Evolutionary conservation across 2,888 invertebrate species (phyloP).

Genomic region (Zootermopsis nevadensis): DNA sequence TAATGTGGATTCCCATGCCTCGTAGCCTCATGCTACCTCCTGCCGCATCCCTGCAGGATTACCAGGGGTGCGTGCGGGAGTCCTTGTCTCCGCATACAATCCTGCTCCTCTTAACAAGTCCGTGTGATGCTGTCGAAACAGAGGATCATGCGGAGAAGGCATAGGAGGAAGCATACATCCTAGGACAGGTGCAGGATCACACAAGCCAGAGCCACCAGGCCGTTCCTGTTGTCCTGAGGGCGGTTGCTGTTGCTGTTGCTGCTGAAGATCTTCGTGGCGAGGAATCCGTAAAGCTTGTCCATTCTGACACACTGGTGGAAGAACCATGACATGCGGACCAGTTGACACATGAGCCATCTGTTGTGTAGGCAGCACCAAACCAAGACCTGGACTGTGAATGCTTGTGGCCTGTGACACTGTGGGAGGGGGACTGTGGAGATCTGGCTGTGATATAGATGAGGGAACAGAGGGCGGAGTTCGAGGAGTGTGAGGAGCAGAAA

Average conservation of each 20-base stretch:
- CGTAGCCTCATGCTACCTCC: slow-evolving; percentile 41
- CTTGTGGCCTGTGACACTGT: neutral
- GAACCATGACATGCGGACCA: slow-evolving; percentile 10
- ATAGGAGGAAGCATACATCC: slow-evolving; percentile 38
- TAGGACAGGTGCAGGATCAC: slow-evolving; percentile 44
- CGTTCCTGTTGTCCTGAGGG: neutral
- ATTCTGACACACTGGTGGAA: slow-evolving; percentile 41
- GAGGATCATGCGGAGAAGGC: slow-evolving; percentile 40
- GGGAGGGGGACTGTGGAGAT: slow-evolving; percentile 35
- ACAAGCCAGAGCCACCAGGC: slow-evolving; percentile 25
- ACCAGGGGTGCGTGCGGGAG: neutral
- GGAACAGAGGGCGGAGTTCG: slow-evolving; percentile 3
- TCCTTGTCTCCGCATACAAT: slow-evolving; percentile 46
- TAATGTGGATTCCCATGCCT: neutral
- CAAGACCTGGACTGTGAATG: slow-evolving; percentile 17
- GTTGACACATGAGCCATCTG: slow-evolving; percentile 33
- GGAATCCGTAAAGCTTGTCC: slow-evolving; percentile 23
- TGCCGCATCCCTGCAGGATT: slow-evolving; percentile 41
- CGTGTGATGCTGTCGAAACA: slow-evolving; percentile 48
- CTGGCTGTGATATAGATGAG: slow-evolving; percentile 1
- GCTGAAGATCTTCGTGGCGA: slow-evolving; percentile 41
- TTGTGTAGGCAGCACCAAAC: slow-evolving; percentile 28
- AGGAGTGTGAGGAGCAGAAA: slow-evolving; percentile 7
- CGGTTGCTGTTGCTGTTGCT: slow-evolving; percentile 30
- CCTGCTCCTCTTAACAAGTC: slow-evolving; percentile 46